Base-by-base conservation (phyloP, 2,113 vertebrate species). In the Pterocles gutturalis region DNA sequence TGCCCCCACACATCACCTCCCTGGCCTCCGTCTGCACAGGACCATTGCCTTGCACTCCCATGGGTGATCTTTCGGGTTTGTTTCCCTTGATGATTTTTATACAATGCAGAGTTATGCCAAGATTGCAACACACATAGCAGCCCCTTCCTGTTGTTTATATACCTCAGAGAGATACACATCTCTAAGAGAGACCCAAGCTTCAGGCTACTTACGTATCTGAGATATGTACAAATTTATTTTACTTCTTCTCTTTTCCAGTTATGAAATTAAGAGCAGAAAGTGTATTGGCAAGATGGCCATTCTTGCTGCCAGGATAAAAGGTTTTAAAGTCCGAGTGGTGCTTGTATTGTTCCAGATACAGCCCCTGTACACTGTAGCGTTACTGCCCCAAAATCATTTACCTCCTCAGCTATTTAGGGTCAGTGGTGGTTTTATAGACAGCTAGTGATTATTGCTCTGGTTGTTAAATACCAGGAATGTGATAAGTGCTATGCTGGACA, bases 21-120 rank as follows among this genome's bases (percentile, higher is more conserved):
- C 5, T 1, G 0, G 38, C 49, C 48, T 67, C 21, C 1, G 4
- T 26, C 12, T 1, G 3, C 64, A 5, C 53, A 43, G 54, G 21
- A 33, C 31, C 1, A 2, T 24, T n/a, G 45, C n/a, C 36, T 55
- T 48, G 18, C 4, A 4, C 13, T 69, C 28, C 45, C 53, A 16
- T 17, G 34, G 46, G 51, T 53, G 7, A 29, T 36, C 43, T 29
- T 53, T 28, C 34, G 12, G 16, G 78, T 92, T 87, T 8, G 57
- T 64, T 82, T 86, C 41, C 25, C 16, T 48, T 79, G 64, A 58
- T 0, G 1, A 3, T 49, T 79, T 69, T 79, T 83, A n/a, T 36
- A 46, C 22, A 25, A n/a, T 29, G 43, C 0, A 1, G 33, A 73
- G 41, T 41, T 73, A 53, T 17, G 19, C 21, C 71, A 73, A 58